phyloP scores from a whole-genome alignment of 2,888 invertebrate species.

The Trileptium ribeirensis region DNA sequence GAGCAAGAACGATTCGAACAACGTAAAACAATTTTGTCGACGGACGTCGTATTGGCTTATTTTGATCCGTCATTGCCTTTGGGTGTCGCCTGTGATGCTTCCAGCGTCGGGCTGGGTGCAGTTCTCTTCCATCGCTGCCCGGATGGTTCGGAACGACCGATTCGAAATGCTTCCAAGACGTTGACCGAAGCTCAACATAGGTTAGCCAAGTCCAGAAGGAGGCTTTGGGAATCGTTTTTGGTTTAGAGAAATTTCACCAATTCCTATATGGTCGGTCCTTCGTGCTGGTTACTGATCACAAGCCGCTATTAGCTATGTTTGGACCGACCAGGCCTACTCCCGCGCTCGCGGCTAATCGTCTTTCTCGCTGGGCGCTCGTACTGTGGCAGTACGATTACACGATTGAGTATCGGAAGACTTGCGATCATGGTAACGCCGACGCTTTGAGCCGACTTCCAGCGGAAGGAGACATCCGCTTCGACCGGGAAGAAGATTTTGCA shows the following conservation, averaged over 20 bases:
- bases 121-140: conserved; percentile 30
- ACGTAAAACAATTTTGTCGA: not conserved
- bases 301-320: conserved; percentile 32
- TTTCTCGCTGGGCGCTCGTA: conserved; percentile 28
- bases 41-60: not conserved
- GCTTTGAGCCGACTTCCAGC: conserved; percentile 30
- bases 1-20: not conserved
- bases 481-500: conserved; percentile 24
- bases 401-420: conserved; percentile 12
- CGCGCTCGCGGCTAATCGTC: conserved; percentile 24
- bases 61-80: not conserved
- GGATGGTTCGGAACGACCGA: conserved; percentile 29
- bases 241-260: conserved; percentile 38
- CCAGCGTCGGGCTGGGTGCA: conserved; percentile 13
- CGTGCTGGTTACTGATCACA: conserved; percentile 33
- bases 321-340: conserved; percentile 22
- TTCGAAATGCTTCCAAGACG: conserved; percentile 37
- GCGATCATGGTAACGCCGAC: conserved; percentile 32
- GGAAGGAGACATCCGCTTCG: conserved; percentile 15
- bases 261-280: conserved; percentile 36
- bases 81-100: conserved; percentile 11
- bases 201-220: conserved; percentile 40
- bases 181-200: conserved; percentile 33
- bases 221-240: conserved; percentile 35
- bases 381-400: conserved; percentile 3